Evolutionary conservation across 2,113 vertebrate genomes (phyloP).

Genomic region (Thryonomys swinderianus): DNA sequence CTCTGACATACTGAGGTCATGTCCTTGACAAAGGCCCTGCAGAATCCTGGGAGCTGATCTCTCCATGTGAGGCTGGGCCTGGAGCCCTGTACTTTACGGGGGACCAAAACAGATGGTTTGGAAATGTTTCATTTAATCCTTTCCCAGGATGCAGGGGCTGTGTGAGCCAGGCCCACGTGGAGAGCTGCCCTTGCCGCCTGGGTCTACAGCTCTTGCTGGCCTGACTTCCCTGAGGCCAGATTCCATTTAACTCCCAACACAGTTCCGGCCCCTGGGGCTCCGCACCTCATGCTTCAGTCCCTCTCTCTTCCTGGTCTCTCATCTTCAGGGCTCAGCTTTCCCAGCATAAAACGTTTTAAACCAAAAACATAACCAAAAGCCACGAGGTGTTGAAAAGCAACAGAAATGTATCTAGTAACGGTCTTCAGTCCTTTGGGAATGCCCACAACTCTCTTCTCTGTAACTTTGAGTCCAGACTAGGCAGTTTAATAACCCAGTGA

Average conservation of each 20-base stretch:
- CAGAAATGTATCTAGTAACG: neutral
- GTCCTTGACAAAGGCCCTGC: neutral
- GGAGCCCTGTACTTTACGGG: neutral
- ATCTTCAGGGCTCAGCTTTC: neutral
- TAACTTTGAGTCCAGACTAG: neutral
- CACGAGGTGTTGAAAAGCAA: neutral
- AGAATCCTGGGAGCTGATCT: neutral
- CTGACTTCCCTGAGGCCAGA: neutral
- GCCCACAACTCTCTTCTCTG: neutral
- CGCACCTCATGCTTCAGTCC: neutral
- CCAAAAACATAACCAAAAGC: neutral
- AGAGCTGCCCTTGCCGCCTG: neutral
- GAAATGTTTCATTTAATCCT: neutral
- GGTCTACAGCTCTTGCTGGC: too few relatives aligned
- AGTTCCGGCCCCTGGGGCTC: neutral
- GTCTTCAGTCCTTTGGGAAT: neutral
- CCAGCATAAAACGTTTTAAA: neutral
- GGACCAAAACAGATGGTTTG: accelerated
- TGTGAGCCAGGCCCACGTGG: too few relatives aligned
- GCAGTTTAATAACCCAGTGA: neutral
- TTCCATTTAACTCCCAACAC: neutral
- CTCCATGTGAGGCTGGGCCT: neutral
- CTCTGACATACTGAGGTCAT: too few relatives aligned
- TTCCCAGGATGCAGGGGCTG: too few relatives aligned
- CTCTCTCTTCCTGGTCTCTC: neutral